Base-by-base conservation (phyloP, 2,888 invertebrate genomes). In the Eristalinus sepulchralis region DNA sequence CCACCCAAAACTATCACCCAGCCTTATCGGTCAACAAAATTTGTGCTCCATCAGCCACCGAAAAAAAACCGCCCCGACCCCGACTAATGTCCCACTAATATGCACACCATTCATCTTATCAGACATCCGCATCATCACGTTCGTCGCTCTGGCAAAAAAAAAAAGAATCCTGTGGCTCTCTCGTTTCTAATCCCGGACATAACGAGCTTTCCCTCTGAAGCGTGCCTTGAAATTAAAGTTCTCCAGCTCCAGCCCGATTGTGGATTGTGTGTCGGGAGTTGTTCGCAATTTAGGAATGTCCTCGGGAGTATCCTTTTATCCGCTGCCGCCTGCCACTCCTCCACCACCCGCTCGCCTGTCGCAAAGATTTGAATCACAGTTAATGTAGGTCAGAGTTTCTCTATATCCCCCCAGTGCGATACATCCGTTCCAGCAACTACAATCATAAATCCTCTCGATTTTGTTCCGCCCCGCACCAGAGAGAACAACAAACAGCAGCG, bases 201-300 rank as follows among this genome's bases (percentile, higher is more conserved):
- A 78, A 64, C 68, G 63, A 77, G 36, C 68, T 27, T 24, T 57
- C 47, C 67, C 62, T 63, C 62, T 24, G 72, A 62, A 53, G 77
- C 75, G 78, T 83, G 83, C 75, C 83, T 78, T 79, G 83, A 83
- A 86, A 83, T 83, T 83, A 60, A 82, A 86, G 75, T 86, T 73
- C 55, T 55, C 47, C 36, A 31, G 4, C 47, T 31, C 59, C 60
- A 39, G 62, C 33, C 57, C 71, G 24, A 33, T 39, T 55, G 68
- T 63, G 70, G 53, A 67, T 57, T 47, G 47, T 47, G 39, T 47
- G 47, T 39, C n/a, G 24, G 20, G 24, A 57, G 62, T 59, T 63
- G 13, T n/a, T 63, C 57, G 77, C 67, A 78, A 78, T 79, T 79
- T 79, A 71, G 70, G 57, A 71, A 83, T 86, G 75, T 73, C 80